Evolutionary conservation across 2,797 vertebrate genomes (phyloP).

Genomic region (Sebastes taczanowskii): DNA sequence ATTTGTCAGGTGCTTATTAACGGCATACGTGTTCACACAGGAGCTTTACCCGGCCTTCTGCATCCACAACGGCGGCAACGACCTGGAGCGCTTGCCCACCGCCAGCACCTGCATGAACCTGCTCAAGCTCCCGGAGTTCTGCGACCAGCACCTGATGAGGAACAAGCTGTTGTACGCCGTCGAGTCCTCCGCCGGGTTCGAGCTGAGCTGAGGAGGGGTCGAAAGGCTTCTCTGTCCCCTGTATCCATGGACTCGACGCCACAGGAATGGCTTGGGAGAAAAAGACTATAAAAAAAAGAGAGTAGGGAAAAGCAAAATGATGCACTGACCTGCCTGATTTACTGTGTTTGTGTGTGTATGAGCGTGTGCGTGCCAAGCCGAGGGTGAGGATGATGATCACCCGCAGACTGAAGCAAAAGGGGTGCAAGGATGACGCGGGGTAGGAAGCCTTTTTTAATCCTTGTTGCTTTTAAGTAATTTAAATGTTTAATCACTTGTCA

Average conservation of each 20-base stretch:
- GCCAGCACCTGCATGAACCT: slow-evolving; percentile 99
- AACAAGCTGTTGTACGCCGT: slow-evolving; percentile 98
- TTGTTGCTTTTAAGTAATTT: slow-evolving; percentile 70
- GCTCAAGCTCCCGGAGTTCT: slow-evolving; percentile 97
- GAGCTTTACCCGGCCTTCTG: slow-evolving; percentile 98
- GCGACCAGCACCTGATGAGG: slow-evolving; percentile 91
- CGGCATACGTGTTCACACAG: slow-evolving; percentile 73
- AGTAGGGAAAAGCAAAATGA: slow-evolving; percentile 31
- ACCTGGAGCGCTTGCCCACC: slow-evolving; percentile 95
- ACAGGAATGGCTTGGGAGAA: slow-evolving; percentile 25
- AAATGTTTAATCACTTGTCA: slow-evolving; percentile 44
- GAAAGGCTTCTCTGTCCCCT: slow-evolving; percentile 27
- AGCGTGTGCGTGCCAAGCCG: slow-evolving; percentile 38
- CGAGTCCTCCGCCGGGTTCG: slow-evolving; percentile 97
- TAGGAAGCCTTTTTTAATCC: slow-evolving; percentile 42
- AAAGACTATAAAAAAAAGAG: slow-evolving; percentile 4
- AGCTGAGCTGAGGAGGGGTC: slow-evolving; percentile 90
- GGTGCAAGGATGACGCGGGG: slow-evolving; percentile 35
- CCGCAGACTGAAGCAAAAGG: slow-evolving; percentile 18
- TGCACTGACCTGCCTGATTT: slow-evolving; percentile 65
- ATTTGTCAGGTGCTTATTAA: slow-evolving; percentile 11
- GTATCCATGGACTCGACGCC: slow-evolving; percentile 25
- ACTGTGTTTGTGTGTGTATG: slow-evolving; percentile 16
- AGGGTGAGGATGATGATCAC: slow-evolving; percentile 11
- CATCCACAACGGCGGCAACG: slow-evolving; percentile 96